Evolutionary conservation across 2,113 vertebrate species (phyloP), one percentile per base, ranked within the genome.

Genomic region (Neogobius melanostomus): DNA sequence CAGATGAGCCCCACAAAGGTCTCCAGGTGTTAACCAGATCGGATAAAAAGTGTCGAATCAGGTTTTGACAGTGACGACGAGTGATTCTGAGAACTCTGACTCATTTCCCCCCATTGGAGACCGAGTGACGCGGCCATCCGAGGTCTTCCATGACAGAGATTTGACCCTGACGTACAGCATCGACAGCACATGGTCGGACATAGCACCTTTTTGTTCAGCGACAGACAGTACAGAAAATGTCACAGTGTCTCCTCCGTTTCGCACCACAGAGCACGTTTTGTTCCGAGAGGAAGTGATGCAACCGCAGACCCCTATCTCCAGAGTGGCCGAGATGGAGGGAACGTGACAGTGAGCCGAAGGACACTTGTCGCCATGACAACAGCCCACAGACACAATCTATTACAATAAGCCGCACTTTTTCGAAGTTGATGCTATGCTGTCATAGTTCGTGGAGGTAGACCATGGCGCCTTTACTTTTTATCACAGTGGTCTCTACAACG

Each of bases 201-300:
- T 78, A 83, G 75, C 53, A 56, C 69, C 70, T 83, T 81, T 21
- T 86, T 88, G 85, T 88, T 85, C 68, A 17, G 61, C 47, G 71
- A 72, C 66, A 4, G 8, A 56, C 63, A 6, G 46, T 68, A 76
- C 65, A 65, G 21, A 44, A 5, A 74, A 64, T 63, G 45, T 71
- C 28, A 14, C 10, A 59, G 46, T 60, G 62, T 74, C 59, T 72
- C 14, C 59, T 72, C 14, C 4, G 50, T 68, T 63, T 21, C 7
- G 71, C 16, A 64, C 66, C 56, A 90, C 83, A 91, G 80, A 83
- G 73, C 46, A 48, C 53, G 83, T 85, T 85, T 84, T 90, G 84
- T 87, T 73, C 72, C 53, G 12, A 65, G 12, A 75, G 88, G 88
- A 90, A 85, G 76, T 88, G 84, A 89, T 75, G 85, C 69, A 87